phyloP scores from a whole-genome alignment of 37 sponge, comb jelly and placozoan genomes.

The Geodia barretti region DNA sequence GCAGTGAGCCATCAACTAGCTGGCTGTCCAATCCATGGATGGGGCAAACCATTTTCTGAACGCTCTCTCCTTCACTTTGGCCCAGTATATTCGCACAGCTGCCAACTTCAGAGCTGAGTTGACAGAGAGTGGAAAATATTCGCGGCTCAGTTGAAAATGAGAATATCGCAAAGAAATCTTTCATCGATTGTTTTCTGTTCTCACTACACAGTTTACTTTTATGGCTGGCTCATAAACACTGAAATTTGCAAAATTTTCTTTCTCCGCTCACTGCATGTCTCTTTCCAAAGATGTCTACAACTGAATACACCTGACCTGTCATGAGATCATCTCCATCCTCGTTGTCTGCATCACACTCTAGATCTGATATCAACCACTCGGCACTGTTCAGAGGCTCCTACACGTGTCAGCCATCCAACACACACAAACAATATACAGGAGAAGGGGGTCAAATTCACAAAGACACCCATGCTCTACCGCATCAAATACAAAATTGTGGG shows the following conservation, averaged over 20 bases:
- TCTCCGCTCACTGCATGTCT: too few species aligned
- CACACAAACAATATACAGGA: too few species aligned
- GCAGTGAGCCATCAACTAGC: too few species aligned
- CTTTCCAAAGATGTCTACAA: not conserved
- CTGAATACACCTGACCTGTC: slow-evolving; percentile 29
- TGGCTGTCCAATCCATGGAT: too few species aligned
- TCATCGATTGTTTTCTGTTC: too few species aligned
- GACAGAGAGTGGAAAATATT: not conserved
- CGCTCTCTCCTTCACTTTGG: slow-evolving; percentile 41
- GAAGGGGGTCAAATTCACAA: not conserved
- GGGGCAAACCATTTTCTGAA: slow-evolving; percentile 59
- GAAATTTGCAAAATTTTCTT: too few species aligned
- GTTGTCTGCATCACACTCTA: slow-evolving; percentile 24
- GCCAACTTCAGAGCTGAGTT: slow-evolving; percentile 60
- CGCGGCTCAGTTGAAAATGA: too few species aligned
- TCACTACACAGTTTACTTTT: too few species aligned
- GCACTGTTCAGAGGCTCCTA: slow-evolving; percentile 67
- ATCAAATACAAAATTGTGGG: not conserved
- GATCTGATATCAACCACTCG: slow-evolving; percentile 22
- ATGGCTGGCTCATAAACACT: too few species aligned
- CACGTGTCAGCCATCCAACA: not conserved
- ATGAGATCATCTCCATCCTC: slow-evolving; percentile 40
- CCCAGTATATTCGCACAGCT: slow-evolving; percentile 54
- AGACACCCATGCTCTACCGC: too few species aligned
- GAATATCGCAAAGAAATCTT: too few species aligned